Evolutionary conservation across 1,140 invertebrate genomes (phyloP).

Genomic region (Diplogasteroides magnus): DNA sequence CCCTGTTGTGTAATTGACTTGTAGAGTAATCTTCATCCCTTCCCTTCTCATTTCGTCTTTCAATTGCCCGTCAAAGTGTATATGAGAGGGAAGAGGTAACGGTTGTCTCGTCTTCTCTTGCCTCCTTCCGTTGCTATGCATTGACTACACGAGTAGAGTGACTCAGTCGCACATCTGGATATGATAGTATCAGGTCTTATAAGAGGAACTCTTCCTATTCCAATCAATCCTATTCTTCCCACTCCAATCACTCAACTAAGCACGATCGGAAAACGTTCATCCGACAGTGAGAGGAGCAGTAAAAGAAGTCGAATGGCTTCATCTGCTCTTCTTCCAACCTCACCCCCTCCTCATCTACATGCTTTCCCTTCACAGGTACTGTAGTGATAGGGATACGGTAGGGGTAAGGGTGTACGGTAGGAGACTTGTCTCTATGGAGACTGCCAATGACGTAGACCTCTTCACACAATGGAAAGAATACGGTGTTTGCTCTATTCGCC

Average conservation of each 20-base stretch:
- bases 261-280: not conserved
- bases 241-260: not conserved
- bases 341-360: slow-evolving; percentile 11
- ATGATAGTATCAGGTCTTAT: no score
- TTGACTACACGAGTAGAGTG: no score
- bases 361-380: not conserved
- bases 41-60: not conserved
- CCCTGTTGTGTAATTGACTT: not conserved
- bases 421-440: not conserved
- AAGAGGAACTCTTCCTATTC: not conserved
- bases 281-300: not conserved
- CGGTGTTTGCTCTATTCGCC: no score
- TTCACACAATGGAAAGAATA: no score
- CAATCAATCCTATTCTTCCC: not conserved
- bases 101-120: not conserved
- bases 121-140: no score
- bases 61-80: no score
- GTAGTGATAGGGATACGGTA: not conserved
- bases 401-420: not conserved
- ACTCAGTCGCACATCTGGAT: no score
- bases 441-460: no score
- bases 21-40: not conserved
- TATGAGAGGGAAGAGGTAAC: no score
- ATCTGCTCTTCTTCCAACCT: slow-evolving; percentile 1
- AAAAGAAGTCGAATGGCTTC: slow-evolving; percentile 14